Percentiles rank a stretch among this genome's conserved stretches.
Conservation (phyloP, 2,888 invertebrate species). For the Eupithecia exiguata region DNA sequence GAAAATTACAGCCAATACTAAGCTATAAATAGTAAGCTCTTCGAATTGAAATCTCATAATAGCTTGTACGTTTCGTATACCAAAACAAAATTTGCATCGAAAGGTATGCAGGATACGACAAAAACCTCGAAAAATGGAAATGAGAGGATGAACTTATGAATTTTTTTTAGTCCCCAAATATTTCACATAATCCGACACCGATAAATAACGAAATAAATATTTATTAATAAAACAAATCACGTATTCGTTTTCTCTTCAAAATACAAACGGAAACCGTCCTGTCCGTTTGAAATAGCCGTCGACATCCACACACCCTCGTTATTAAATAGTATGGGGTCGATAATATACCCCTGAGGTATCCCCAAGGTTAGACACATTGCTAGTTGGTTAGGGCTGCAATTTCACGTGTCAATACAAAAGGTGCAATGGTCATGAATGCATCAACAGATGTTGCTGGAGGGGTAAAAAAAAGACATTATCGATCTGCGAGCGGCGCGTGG, state of each 20-base stretch:
- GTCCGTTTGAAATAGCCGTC: conserved; percentile 39
- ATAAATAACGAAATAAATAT: conserved; percentile 14
- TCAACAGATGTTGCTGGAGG: conserved; percentile 72
- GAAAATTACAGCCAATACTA: no score
- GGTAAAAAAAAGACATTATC: conserved; percentile 73
- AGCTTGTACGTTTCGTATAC: neutral
- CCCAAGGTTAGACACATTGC: conserved; percentile 28
- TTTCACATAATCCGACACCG: neutral
- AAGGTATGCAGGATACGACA: neutral
- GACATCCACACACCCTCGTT: conserved; percentile 37
- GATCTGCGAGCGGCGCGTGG: conserved; percentile 69
- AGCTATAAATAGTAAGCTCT: neutral
- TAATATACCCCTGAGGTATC: conserved; percentile 28
- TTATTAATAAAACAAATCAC: conserved; percentile 36
- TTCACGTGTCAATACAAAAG: conserved; percentile 23
- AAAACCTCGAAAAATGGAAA: conserved; percentile 7
- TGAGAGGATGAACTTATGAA: conserved; percentile 2
- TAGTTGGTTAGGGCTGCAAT: conserved; percentile 20
- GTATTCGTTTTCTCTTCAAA: conserved; percentile 28
- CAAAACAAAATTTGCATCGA: neutral
- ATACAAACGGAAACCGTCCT: conserved; percentile 36
- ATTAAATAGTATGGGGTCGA: conserved; percentile 35
- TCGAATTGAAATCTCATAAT: neutral
- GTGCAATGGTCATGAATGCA: conserved; percentile 21
- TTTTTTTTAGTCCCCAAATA: neutral